phyloP scores from a whole-genome alignment of 2,797 vertebrate genomes.

The Smutsia gigantea region DNA sequence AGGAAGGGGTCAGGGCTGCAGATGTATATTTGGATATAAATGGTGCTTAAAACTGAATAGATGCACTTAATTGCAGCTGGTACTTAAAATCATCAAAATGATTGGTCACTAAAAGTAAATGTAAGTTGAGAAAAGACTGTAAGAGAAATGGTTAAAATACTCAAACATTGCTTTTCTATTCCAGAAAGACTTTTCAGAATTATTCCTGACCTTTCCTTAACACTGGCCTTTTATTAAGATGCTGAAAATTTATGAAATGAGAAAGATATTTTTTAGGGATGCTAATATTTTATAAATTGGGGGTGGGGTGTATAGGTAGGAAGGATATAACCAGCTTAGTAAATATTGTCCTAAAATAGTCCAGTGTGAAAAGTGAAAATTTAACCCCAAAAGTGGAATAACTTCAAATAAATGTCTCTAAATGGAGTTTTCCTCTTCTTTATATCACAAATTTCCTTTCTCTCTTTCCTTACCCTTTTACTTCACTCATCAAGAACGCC shows the following conservation, averaged over 20 bases:
- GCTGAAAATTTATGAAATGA: conserved; percentile 12
- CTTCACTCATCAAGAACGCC: not conserved
- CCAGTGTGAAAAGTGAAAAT: not conserved
- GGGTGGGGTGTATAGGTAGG: not conserved
- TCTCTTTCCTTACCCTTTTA: not conserved
- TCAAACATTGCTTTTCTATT: not conserved
- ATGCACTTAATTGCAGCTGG: not conserved
- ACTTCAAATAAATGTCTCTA: not conserved
- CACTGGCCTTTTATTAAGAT: not conserved
- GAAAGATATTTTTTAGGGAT: not conserved
- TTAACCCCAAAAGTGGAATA: not conserved
- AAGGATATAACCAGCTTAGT: not conserved
- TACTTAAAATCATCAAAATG: not conserved
- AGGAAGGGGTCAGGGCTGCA: not conserved
- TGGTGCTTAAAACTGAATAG: not conserved
- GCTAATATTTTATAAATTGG: not conserved
- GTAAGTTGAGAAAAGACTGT: not conserved
- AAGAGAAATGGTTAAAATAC: not conserved
- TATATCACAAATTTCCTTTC: not conserved
- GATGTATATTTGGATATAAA: not conserved
- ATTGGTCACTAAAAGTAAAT: not conserved
- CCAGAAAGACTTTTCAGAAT: not conserved
- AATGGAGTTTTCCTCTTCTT: not conserved
- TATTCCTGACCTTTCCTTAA: not conserved
- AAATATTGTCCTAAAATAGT: not conserved